A percentile compares a stretch with the other conserved stretches of the same genome.
Conservation (phyloP, 2,888 invertebrate genomes). For the Hyalella azteca region DNA sequence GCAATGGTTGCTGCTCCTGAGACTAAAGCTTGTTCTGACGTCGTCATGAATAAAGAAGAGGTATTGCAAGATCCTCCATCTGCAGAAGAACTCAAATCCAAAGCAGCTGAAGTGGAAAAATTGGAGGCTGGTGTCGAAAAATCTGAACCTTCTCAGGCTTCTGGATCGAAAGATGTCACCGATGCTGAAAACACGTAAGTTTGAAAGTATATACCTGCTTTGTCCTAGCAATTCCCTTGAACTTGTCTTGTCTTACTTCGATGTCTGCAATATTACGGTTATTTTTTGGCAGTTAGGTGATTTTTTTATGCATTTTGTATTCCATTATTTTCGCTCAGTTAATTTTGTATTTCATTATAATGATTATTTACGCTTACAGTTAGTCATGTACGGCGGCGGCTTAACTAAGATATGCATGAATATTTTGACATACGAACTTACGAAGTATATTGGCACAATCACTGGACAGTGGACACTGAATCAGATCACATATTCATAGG, state of each 20-base stretch:
- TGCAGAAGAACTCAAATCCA: slow-evolving; percentile 1
- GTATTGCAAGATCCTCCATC: slow-evolving; percentile 1
- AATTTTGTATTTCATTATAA: background rate
- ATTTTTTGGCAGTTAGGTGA: background rate
- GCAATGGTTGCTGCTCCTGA: slow-evolving; percentile 20
- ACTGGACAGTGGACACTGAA: too few species aligned
- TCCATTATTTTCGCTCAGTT: background rate
- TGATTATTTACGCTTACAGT: background rate
- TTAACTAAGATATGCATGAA: too few species aligned
- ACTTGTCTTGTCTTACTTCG: too few species aligned
- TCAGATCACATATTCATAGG: too few species aligned
- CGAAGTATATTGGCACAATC: too few species aligned
- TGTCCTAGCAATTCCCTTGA: too few species aligned
- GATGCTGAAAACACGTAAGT: background rate
- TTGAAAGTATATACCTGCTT: background rate
- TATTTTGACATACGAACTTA: too few species aligned
- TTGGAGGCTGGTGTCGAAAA: background rate
- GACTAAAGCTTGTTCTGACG: background rate
- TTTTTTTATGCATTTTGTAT: background rate
- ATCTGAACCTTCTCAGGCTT: background rate
- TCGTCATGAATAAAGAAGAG: background rate
- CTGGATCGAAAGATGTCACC: background rate
- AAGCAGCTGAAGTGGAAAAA: background rate
- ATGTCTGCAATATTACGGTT: background rate
- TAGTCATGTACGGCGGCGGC: too few species aligned